These are phyloP conservation scores for Eulithis testata DNA, from an alignment of 2,888 invertebrate genomes.

Conservation along the genomic window DNA sequence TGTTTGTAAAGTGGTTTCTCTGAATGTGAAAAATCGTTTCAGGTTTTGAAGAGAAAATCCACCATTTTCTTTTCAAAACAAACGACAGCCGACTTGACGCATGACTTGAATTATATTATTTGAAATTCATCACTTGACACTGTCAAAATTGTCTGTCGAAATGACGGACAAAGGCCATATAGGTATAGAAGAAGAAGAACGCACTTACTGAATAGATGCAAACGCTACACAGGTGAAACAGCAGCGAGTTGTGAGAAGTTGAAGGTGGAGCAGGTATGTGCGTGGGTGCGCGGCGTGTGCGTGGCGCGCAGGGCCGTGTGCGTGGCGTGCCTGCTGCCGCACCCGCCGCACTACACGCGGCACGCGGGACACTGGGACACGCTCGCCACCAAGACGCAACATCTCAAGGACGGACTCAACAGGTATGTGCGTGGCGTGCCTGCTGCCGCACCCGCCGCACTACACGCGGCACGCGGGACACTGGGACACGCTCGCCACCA, in stretches of 20 bases:
- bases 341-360: slow-evolving; percentile 97
- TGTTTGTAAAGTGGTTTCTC: too few relatives aligned
- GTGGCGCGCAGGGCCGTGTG: slow-evolving; percentile 94
- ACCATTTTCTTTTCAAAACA: too few relatives aligned
- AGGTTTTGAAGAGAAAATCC: too few relatives aligned
- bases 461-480: slow-evolving; percentile 98
- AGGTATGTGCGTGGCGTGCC: slow-evolving; percentile 95
- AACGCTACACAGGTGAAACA: slow-evolving; percentile 88
- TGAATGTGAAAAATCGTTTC: too few relatives aligned
- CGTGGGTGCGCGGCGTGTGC: slow-evolving; percentile 93
- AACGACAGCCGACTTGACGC: too few relatives aligned
- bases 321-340: slow-evolving; percentile 96
- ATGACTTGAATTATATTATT: too few relatives aligned
- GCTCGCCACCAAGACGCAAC: slow-evolving; percentile 93
- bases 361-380: slow-evolving; percentile 99
- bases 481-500: slow-evolving; percentile 95
- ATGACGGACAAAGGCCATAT: too few relatives aligned
- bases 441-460: slow-evolving; percentile 98
- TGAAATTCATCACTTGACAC: too few relatives aligned
- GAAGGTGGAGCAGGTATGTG: slow-evolving; percentile 96
- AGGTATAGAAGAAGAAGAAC: too few relatives aligned
- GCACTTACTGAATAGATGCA: too few relatives aligned
- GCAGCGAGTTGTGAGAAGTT: slow-evolving; percentile 96
- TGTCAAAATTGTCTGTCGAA: too few relatives aligned
- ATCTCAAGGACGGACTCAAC: slow-evolving; percentile 97